phyloP scores from a whole-genome alignment of 1,140 invertebrate species.

The Penaeus japonicus region DNA sequence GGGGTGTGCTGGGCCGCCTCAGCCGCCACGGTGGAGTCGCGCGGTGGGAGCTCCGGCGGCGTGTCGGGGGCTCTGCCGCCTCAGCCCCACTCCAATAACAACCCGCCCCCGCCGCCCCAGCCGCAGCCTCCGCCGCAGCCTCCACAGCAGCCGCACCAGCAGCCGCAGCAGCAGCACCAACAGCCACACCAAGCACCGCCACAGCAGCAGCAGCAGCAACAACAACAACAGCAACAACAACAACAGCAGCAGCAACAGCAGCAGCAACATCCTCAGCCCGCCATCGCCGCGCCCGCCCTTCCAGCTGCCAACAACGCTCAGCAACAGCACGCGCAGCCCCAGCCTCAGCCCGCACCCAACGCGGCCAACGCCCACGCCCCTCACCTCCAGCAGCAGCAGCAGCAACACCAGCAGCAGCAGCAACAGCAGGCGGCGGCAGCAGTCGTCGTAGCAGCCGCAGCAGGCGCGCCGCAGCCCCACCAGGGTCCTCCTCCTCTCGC shows the following conservation, averaged over 20 bases:
- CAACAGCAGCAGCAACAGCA: neutral
- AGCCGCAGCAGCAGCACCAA: neutral
- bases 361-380: neutral
- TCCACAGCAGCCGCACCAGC: conserved; percentile 30
- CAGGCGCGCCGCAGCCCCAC: conserved; percentile 31
- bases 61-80: conserved; percentile 40
- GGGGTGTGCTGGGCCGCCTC: conserved; percentile 35
- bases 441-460: conserved; percentile 67
- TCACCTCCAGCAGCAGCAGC: conserved; percentile 39
- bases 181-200: neutral
- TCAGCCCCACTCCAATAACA: conserved; percentile 27
- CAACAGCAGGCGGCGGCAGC: conserved; percentile 64
- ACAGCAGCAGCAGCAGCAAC: neutral
- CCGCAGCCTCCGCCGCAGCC: conserved; percentile 24
- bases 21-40: conserved; percentile 52
- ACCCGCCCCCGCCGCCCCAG: conserved; percentile 38
- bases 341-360: conserved; percentile 1
- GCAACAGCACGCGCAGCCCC: conserved; percentile 3
- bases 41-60: conserved; percentile 39
- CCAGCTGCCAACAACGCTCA: conserved; percentile 11
- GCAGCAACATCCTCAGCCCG: conserved; percentile 21
- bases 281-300: conserved; percentile 26
- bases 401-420: conserved; percentile 34
- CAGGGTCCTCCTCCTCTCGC: conserved; percentile 24
- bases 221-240: too few species aligned